phyloP scores from a whole-genome alignment of 2,797 vertebrate species.

The Triplophysa bombifrons region DNA sequence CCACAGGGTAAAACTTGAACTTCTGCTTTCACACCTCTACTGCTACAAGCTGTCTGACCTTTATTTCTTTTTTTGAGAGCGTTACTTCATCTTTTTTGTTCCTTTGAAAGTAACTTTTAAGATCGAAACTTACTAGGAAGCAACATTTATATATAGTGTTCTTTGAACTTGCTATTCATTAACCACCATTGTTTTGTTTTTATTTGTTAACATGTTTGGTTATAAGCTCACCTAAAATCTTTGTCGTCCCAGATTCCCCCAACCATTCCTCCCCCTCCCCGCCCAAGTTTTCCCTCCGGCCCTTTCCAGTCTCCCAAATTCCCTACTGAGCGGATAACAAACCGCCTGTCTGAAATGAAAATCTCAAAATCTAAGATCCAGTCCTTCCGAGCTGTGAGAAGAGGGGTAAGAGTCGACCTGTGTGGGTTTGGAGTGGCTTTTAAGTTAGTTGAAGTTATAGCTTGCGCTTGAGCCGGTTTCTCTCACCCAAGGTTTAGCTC shows the following conservation, averaged over 20 bases:
- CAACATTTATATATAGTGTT: not conserved
- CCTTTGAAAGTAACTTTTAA: constrained; percentile 2
- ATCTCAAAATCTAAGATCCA: constrained; percentile 91
- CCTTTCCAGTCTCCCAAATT: constrained; percentile 84
- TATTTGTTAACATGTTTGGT: constrained; percentile 19
- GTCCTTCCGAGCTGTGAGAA: constrained; percentile 90
- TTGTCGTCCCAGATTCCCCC: constrained; percentile 80
- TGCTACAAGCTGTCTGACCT: constrained; percentile 10
- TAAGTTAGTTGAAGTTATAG: not conserved
- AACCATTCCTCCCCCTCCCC: constrained; percentile 81
- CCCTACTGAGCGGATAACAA: constrained; percentile 89
- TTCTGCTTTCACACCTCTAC: constrained; percentile 18
- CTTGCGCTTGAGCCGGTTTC: constrained; percentile 29
- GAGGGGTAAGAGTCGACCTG: constrained; percentile 88
- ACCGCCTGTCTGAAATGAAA: constrained; percentile 95
- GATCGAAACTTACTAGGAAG: not conserved
- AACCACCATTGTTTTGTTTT: constrained; percentile 8
- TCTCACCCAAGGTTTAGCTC: constrained; percentile 34
- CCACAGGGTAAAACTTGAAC: constrained; percentile 44
- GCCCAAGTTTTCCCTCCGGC: constrained; percentile 79
- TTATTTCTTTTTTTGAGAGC: not conserved
- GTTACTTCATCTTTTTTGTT: constrained; percentile 1
- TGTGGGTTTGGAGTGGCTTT: constrained; percentile 54
- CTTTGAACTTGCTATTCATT: not conserved
- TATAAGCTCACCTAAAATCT: constrained; percentile 45